phyloP scores from a whole-genome alignment of 64 coral and sea anemone genomes.

The Actinia equina region DNA sequence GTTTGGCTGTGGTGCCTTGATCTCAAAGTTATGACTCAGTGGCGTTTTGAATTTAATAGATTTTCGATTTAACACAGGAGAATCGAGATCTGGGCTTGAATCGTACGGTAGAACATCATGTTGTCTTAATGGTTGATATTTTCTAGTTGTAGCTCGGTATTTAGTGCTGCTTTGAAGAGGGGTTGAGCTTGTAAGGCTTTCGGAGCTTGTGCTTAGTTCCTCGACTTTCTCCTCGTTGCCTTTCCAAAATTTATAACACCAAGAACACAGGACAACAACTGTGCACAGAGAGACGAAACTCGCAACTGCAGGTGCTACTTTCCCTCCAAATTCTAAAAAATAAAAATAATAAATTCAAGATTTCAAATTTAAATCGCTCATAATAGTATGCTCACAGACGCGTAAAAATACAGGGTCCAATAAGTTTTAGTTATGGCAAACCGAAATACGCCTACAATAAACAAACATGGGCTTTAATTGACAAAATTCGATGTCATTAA shows the following conservation, averaged over 20 bases:
- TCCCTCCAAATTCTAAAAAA: not conserved
- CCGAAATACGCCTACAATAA: not conserved
- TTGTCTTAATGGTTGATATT: conserved; percentile 25
- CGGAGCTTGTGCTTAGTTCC: conserved; percentile 24
- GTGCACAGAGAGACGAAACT: conserved; percentile 43
- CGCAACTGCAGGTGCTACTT: conserved; percentile 22
- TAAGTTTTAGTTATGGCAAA: not conserved
- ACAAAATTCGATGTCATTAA: not conserved
- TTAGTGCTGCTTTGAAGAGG: not conserved
- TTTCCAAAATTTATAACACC: conserved; percentile 71
- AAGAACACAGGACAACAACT: conserved; percentile 41
- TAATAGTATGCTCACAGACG: conserved; percentile 9
- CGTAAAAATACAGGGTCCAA: not conserved
- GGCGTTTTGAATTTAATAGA: conserved; percentile 75
- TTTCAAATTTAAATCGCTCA: not conserved
- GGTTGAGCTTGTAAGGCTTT: conserved; percentile 11
- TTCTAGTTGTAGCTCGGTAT: conserved; percentile 17
- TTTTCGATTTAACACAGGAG: conserved; percentile 45
- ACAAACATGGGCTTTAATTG: conserved; percentile 4
- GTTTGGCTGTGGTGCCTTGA: conserved; percentile 70
- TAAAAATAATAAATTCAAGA: not conserved
- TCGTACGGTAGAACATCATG: not conserved
- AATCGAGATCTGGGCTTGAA: conserved; percentile 15
- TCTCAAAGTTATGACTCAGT: conserved; percentile 59
- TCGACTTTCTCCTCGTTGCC: conserved; percentile 12